Evolutionary conservation across 2,797 vertebrate species (phyloP).

Genomic region (Poeciliopsis paucimaculata): DNA sequence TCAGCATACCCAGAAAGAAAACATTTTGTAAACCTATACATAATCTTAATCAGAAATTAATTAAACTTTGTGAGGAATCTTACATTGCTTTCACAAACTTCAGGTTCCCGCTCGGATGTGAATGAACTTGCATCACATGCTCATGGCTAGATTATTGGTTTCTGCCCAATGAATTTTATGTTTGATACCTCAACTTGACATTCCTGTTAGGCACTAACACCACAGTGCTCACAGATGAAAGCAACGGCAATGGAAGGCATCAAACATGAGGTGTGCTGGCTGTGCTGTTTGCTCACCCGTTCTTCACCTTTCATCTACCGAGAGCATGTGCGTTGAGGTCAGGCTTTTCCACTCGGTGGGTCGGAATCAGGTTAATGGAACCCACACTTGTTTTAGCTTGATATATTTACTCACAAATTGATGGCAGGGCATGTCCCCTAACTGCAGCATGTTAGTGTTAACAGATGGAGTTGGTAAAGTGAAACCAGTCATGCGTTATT

Average conservation of each 20-base stretch:
- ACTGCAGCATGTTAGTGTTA: conserved; percentile 27
- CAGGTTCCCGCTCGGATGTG: not conserved
- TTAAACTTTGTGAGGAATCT: not conserved
- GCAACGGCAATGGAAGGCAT: conserved; percentile 30
- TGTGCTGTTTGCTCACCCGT: not conserved
- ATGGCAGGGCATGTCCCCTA: conserved; percentile 22
- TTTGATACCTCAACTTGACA: conserved; percentile 52
- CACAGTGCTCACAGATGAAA: conserved; percentile 31
- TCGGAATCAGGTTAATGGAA: conserved; percentile 41
- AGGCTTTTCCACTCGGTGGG: conserved; percentile 20
- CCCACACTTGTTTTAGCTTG: conserved; percentile 12
- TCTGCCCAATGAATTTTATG: conserved; percentile 48
- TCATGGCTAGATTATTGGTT: conserved; percentile 26
- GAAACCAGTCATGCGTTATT: conserved; percentile 42
- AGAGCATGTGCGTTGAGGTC: conserved; percentile 1
- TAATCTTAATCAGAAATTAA: not conserved
- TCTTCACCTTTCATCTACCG: conserved; percentile 27
- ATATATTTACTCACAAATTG: conserved; percentile 43
- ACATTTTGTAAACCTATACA: not conserved
- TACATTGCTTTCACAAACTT: not conserved
- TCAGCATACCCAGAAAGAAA: not conserved
- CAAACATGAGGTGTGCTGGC: conserved; percentile 12
- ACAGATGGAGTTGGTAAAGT: conserved; percentile 56
- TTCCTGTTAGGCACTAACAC: conserved; percentile 17
- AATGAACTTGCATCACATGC: conserved; percentile 25